phyloP scores from a whole-genome alignment of 2,888 invertebrate genomes.

The Lutraria lutraria region DNA sequence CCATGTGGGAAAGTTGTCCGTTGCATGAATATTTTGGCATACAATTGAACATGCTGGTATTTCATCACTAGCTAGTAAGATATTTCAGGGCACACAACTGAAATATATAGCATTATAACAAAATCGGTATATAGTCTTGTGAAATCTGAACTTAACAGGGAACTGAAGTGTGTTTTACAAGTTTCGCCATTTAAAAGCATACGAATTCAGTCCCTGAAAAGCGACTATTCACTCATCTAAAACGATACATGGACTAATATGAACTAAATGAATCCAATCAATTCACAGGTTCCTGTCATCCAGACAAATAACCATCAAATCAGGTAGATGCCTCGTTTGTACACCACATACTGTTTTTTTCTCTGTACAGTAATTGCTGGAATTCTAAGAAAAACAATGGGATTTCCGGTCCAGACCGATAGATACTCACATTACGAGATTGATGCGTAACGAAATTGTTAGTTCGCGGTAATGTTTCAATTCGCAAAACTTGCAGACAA shows the following conservation, averaged over 20 bases:
- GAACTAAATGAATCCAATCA: background rate
- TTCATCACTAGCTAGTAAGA: no score
- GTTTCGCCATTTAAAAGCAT: background rate
- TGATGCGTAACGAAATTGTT: background rate
- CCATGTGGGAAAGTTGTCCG: no score
- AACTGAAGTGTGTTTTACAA: background rate
- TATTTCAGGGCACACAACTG: no score
- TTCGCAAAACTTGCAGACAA: background rate
- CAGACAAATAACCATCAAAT: no score
- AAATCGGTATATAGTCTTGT: no score
- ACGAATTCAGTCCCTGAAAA: background rate
- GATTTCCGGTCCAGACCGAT: constrained; percentile 7
- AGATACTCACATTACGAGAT: background rate
- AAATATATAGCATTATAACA: no score
- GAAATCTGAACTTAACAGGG: no score
- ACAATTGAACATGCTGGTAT: no score
- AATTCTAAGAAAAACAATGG: constrained; percentile 7
- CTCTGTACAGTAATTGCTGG: background rate
- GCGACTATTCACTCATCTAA: background rate
- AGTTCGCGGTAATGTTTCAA: background rate
- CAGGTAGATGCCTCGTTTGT: no score
- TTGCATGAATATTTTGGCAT: no score
- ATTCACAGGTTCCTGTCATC: background rate
- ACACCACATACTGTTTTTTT: background rate
- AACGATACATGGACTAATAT: background rate